Percentiles rank a stretch among this genome's conserved stretches.
Conservation (phyloP, 2,797 vertebrate genomes). For the Tokudaia tokunoshimensis region DNA sequence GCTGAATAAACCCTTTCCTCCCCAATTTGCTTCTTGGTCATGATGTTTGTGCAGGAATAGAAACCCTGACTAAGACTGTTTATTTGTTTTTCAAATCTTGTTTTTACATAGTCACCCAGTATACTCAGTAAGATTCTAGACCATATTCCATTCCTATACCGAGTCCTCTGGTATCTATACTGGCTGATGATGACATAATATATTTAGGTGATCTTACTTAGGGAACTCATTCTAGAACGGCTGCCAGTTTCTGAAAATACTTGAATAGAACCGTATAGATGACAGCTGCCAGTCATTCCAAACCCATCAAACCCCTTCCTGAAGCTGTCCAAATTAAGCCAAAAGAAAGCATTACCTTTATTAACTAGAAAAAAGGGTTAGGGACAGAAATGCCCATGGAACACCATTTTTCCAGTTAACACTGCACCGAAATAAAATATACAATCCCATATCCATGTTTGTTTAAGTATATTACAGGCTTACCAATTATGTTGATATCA, state of each 20-base stretch:
- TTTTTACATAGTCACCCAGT: conserved; percentile 43
- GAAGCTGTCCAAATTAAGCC: conserved; percentile 15
- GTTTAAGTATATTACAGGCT: background rate
- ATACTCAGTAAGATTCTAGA: conserved; percentile 56
- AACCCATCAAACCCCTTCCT: background rate
- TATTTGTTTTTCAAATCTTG: background rate
- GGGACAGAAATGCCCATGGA: background rate
- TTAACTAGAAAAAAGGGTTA: background rate
- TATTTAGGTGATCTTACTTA: conserved; percentile 63
- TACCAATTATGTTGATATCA: background rate
- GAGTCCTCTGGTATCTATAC: conserved; percentile 31
- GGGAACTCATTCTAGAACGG: conserved; percentile 28
- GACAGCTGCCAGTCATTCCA: background rate
- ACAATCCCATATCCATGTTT: background rate
- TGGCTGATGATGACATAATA: background rate
- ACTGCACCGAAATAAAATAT: background rate
- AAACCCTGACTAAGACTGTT: no score
- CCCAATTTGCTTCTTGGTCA: no score
- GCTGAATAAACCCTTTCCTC: no score
- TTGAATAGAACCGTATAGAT: background rate
- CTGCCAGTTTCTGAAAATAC: conserved; percentile 43
- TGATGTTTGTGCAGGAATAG: no score
- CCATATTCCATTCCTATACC: background rate
- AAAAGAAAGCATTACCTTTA: conserved; percentile 11
- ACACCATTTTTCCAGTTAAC: background rate